Evolutionary conservation across 2,113 vertebrate genomes (phyloP), one percentile per base, ranked within the genome.

Genomic region (Laticauda colubrina): DNA sequence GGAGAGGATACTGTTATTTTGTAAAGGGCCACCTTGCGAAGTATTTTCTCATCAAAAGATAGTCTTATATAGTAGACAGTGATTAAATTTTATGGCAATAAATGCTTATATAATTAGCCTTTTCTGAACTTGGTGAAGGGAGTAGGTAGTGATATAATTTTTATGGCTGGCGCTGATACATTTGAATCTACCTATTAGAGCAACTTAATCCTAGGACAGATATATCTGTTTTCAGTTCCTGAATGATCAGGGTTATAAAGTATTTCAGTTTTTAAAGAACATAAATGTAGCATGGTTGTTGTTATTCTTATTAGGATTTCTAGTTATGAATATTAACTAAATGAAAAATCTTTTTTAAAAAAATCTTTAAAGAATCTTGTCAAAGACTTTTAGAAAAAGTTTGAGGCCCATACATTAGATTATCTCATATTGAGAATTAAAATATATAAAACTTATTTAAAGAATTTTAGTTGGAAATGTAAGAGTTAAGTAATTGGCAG

Each of bases 201-300:
- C 24, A 92, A 89, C 9, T 26, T 61, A 88, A 88, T 57, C 64
- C 61, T 95, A 3, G 85, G 93, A 92, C 61, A 87, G 57, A 95
- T 94, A 55, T 93, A 89, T 12, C 55, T 91, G 56, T 51, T 90
- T 90, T 85, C 93, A 20, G 48, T 64, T 61, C 43, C 75, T 91
- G 87, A 93, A 95, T 95, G 90, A 85, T 95, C 93, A 95, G 92
- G 39, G 24, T 91, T 91, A 64, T 85, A 95, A 90, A 94, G 94
- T 94, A 92, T 89, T 95, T 94, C 90, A 10, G 0, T 93, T 94
- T 93, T 53, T 89, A 91, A 91, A 91, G 93, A 93, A 88, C 64
- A 59, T 87, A 93, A 61, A 95, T 92, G 95, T 97, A 94, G 90
- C 93, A 95, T 97, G 93, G 94, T 96, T 93, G 51, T 92, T 94